These are phyloP conservation scores for Silurus asotus DNA, from an alignment of 2,113 vertebrate species.

Conservation along the genomic window DNA sequence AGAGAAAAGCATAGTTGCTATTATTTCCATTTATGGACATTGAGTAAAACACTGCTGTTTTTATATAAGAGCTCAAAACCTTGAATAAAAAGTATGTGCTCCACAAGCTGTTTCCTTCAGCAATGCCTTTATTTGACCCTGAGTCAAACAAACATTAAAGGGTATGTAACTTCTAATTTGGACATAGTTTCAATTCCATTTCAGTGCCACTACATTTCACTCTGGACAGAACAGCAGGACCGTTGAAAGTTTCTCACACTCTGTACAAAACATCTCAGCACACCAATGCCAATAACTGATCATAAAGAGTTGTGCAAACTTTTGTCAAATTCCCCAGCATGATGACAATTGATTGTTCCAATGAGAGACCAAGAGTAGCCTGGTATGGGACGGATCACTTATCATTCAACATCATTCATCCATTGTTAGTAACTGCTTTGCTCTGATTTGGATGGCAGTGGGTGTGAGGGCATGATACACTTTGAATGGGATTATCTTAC, in stretches of 20 bases:
- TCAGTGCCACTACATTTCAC: background rate
- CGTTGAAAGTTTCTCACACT: background rate
- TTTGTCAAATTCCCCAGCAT: conserved; percentile 16
- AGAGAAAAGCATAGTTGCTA: background rate
- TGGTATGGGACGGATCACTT: conserved; percentile 23
- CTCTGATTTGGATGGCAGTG: background rate
- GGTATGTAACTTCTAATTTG: background rate
- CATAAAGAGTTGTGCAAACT: conserved; percentile 38
- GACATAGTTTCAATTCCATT: background rate
- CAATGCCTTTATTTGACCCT: background rate
- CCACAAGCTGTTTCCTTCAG: background rate
- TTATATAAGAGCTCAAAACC: background rate
- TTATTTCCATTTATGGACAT: background rate
- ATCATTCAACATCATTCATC: conserved; percentile 9
- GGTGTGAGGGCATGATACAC: background rate
- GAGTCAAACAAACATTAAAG: background rate
- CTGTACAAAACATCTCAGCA: background rate
- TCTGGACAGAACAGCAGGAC: background rate
- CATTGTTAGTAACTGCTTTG: background rate
- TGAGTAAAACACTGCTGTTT: background rate
- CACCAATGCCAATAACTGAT: conserved; percentile 12
- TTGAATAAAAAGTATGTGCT: background rate
- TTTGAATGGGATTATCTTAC: background rate
- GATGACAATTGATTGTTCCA: conserved; percentile 33
- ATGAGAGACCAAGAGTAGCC: conserved; percentile 26